phyloP scores from a whole-genome alignment of 1,140 invertebrate genomes.

The Hetaerina americana region DNA sequence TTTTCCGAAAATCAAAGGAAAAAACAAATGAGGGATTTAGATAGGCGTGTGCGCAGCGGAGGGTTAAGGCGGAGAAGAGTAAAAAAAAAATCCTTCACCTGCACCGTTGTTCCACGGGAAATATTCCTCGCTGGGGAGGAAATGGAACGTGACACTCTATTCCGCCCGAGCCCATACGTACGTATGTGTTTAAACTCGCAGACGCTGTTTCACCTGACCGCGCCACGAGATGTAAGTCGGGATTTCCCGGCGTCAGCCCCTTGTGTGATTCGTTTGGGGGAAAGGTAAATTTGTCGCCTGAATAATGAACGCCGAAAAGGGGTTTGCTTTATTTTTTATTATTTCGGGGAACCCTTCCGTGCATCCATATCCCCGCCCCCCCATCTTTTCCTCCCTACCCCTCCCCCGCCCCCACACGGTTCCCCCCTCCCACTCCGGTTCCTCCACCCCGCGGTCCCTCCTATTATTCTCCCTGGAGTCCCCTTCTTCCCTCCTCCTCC shows the following conservation, averaged over 20 bases:
- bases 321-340: background rate
- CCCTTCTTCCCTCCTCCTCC: no score
- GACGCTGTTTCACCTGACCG: background rate
- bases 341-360: background rate
- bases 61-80: no score
- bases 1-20: background rate
- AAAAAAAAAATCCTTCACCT: no score
- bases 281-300: background rate
- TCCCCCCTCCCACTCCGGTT: background rate
- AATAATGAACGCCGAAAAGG: background rate
- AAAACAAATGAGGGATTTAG: background rate
- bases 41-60: background rate
- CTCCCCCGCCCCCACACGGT: no score
- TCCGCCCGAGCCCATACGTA: no score
- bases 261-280: background rate
- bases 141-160: background rate
- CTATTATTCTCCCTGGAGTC: no score
- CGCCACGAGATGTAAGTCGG: background rate
- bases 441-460: no score
- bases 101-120: no score
- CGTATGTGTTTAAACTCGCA: background rate
- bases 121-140: background rate
- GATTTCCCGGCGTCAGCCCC: background rate
- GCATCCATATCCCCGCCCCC: background rate
- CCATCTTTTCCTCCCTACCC: background rate